Percentiles rank a stretch among this genome's conserved stretches.
Evolutionary conservation across 2,113 vertebrate genomes (phyloP).

Genomic region (Hymenochirus boettgeri): DNA sequence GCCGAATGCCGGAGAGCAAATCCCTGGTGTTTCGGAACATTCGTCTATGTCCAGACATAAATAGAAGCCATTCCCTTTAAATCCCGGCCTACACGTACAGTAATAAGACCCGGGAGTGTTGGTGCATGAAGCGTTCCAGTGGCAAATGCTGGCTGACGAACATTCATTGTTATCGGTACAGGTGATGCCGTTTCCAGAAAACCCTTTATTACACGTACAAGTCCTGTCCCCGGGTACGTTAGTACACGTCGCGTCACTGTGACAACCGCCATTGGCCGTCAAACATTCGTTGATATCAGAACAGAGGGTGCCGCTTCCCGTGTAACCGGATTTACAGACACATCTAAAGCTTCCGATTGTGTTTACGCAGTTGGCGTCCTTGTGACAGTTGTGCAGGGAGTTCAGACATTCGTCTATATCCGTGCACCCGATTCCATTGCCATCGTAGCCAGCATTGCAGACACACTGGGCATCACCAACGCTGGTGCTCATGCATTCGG

Average conservation of each 20-base stretch:
- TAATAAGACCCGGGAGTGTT: slow-evolving; percentile 69
- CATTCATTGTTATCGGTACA: slow-evolving; percentile 68
- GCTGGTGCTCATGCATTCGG: slow-evolving; percentile 57
- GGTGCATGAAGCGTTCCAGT: slow-evolving; percentile 74
- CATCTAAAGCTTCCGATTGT: slow-evolving; percentile 65
- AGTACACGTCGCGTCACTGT: slow-evolving; percentile 56
- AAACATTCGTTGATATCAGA: slow-evolving; percentile 67
- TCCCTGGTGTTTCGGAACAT: slow-evolving; percentile 60
- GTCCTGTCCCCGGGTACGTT: slow-evolving; percentile 59
- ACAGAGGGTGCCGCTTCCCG: slow-evolving; percentile 61
- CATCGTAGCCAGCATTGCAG: slow-evolving; percentile 61
- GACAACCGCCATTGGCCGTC: slow-evolving; percentile 64
- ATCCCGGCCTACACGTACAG: slow-evolving; percentile 68
- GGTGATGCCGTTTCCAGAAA: slow-evolving; percentile 59
- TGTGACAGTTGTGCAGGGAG: slow-evolving; percentile 56
- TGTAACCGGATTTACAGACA: slow-evolving; percentile 59
- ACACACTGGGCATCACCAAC: slow-evolving; percentile 49
- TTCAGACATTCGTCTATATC: slow-evolving; percentile 67
- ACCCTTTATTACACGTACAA: slow-evolving; percentile 64
- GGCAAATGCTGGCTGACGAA: slow-evolving; percentile 51
- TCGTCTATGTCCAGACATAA: slow-evolving; percentile 73
- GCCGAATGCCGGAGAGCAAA: slow-evolving; percentile 60
- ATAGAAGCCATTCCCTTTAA: slow-evolving; percentile 75
- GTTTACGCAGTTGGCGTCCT: slow-evolving; percentile 59
- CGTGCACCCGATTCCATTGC: slow-evolving; percentile 55